Evolutionary conservation across 2,797 vertebrate genomes (phyloP).

Genomic region (Thamnophis elegans): DNA sequence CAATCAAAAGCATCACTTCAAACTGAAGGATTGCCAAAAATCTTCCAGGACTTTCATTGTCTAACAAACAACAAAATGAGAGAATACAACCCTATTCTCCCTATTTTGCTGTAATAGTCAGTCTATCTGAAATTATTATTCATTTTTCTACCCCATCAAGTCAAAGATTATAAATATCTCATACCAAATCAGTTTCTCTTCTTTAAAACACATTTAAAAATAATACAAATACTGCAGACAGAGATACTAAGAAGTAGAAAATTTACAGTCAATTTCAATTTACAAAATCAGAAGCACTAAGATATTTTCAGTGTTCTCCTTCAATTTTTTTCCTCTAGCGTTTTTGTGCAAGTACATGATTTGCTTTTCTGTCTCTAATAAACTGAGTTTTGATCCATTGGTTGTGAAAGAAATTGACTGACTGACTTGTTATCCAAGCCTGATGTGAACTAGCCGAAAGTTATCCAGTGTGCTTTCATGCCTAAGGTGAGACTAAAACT

Average conservation of each 20-base stretch:
- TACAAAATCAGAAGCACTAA: not conserved
- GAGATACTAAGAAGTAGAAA: not conserved
- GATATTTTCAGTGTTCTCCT: not conserved
- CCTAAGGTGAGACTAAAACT: not conserved
- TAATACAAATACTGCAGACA: not conserved
- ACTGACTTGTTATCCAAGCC: not conserved
- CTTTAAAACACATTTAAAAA: not conserved
- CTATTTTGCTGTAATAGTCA: not conserved
- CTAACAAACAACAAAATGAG: not conserved
- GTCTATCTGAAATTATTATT: not conserved
- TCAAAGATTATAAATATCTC: not conserved
- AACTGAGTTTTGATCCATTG: not conserved
- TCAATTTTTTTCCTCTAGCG: not conserved
- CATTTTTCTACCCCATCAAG: not conserved
- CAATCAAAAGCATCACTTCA: not conserved
- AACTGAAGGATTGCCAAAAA: not conserved
- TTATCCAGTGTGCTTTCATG: not conserved
- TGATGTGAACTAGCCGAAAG: not conserved
- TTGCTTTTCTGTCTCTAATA: not conserved
- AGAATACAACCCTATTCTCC: not conserved
- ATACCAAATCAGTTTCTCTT: not conserved
- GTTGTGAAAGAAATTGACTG: not conserved
- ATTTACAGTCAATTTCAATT: not conserved
- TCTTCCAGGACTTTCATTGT: not conserved
- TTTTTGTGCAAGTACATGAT: not conserved